phyloP scores from a whole-genome alignment of 1,140 invertebrate genomes.

The Bombus difficillimus region DNA sequence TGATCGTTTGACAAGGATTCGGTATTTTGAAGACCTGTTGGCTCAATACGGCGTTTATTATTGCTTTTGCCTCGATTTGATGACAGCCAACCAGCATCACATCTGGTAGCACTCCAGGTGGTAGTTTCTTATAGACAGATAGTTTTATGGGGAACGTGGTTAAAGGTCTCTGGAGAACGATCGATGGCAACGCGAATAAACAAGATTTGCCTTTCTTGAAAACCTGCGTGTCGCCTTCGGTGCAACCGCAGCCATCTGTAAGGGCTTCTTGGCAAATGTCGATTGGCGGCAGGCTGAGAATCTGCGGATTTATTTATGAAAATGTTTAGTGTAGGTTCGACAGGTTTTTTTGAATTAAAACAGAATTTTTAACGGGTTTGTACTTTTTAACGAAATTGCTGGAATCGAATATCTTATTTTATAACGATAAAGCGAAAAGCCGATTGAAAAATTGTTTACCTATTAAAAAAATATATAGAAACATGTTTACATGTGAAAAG shows the following conservation, averaged over 20 bases:
- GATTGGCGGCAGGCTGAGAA: constrained; percentile 74
- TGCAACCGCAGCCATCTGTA: constrained; percentile 65
- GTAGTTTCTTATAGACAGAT: constrained; percentile 78
- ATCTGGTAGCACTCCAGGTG: constrained; percentile 76
- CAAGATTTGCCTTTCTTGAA: constrained; percentile 82
- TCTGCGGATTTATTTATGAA: constrained; percentile 56
- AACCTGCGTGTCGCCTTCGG: constrained; percentile 62
- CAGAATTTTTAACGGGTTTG: too few species aligned
- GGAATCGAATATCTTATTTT: too few species aligned
- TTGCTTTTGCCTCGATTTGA: constrained; percentile 70
- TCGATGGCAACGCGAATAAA: constrained; percentile 76
- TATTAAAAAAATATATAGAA: neutral
- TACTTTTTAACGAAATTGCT: too few species aligned
- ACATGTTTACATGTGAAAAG: neutral
- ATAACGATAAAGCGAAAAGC: too few species aligned
- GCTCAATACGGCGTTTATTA: constrained; percentile 73
- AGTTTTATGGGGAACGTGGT: constrained; percentile 76
- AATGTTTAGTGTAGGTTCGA: neutral
- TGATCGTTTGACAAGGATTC: constrained; percentile 79
- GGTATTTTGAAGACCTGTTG: constrained; percentile 54
- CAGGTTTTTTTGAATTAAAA: too few species aligned
- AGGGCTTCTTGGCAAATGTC: constrained; percentile 77
- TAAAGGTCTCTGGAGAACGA: constrained; percentile 67
- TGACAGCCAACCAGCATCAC: constrained; percentile 75
- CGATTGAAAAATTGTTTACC: too few species aligned